Base-by-base conservation (phyloP, 2,113 vertebrate species). In the Eptatretus burgeri region DNA sequence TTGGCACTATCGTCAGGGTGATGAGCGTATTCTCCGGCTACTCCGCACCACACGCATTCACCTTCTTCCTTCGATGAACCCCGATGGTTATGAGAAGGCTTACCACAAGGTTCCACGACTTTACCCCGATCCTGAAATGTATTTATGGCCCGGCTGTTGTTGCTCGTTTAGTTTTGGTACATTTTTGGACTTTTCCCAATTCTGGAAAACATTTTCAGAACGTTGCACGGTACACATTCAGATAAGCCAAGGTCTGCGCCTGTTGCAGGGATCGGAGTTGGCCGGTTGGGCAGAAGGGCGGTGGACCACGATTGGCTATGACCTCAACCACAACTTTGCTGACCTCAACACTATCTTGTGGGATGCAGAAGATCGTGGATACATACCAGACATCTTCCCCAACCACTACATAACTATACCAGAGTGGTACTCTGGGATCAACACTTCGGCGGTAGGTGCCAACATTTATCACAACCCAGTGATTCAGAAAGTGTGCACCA, bases 51-150 rank as follows among this genome's bases (percentile, higher is more conserved):
- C 89, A 2, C 82, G 91, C 65, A 94, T 98, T 71, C 91, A 98
- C 71, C 86, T 98, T 69, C 85, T 98, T 86, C 91, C 91, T 0
- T 93, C 89, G 2, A 98, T 98, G 89, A 98, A 98, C 70, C 91
- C 91, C 1, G 91, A 98, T 27, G 91, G 91, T 14, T 98, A 96
- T 16, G 85, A 98, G 68, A 73, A 73, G 9, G 77, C 85, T 41
- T 41, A 41, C 27, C 27, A 41, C 27, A 41, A 41, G 27, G 27
- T 41, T 41, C 27, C 27, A 41, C 27, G 3, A 41, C 27, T 41
- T 41, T 41, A 41, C 27, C 27, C 27, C 27, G 27, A 41, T 7
- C 27, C 20, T 2, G 49, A 11, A 18, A 13, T 14, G 11, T 63
- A 14, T 13, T 50, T 63, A 2, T 9, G 11, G 7, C 49, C 13